Evolutionary conservation across 2,888 invertebrate species (phyloP).

Genomic region (Spilarctia lutea): DNA sequence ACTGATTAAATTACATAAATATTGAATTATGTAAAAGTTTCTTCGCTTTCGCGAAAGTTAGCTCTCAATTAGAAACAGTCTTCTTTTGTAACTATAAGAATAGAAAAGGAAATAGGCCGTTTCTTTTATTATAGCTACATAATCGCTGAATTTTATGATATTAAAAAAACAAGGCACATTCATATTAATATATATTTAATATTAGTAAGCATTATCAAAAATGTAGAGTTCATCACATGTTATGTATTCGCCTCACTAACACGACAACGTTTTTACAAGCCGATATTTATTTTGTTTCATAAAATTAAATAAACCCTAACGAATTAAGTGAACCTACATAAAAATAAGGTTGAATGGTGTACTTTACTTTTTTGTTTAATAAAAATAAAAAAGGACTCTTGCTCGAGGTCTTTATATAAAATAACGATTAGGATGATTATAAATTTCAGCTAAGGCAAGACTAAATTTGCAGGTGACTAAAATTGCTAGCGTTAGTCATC

Average conservation of each 20-base stretch:
- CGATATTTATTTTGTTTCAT: background rate
- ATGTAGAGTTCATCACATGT: background rate
- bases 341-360: slow-evolving; percentile 1
- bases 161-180: too few relatives aligned
- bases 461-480: too few relatives aligned
- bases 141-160: too few relatives aligned
- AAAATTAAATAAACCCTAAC: slow-evolving; percentile 4
- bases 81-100: too few relatives aligned
- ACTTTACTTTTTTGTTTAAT: slow-evolving; percentile 5
- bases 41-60: background rate
- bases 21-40: background rate
- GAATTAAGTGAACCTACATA: slow-evolving; percentile 8
- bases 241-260: background rate
- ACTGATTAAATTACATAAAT: too few relatives aligned
- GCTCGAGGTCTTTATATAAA: background rate
- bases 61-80: background rate
- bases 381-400: background rate
- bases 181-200: too few relatives aligned
- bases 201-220: background rate
- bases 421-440: background rate
- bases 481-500: too few relatives aligned
- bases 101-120: too few relatives aligned
- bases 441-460: background rate
- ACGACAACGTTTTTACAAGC: background rate
- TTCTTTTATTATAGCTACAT: too few relatives aligned